phyloP scores from a whole-genome alignment of 2,113 vertebrate species.

The Morphnarchus princeps region DNA sequence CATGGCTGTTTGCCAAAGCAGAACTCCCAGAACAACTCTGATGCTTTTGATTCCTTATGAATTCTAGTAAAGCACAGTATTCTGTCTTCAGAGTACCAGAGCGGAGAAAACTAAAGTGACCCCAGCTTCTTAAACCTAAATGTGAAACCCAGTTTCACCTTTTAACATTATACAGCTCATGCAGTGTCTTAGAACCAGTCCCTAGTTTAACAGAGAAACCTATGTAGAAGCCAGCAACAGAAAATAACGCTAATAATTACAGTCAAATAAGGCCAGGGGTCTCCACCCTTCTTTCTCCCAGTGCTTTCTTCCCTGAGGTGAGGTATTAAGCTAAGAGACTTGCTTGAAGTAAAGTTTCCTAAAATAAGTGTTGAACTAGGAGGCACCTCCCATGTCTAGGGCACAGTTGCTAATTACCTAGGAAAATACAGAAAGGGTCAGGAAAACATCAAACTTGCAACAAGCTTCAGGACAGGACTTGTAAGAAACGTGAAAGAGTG shows the following conservation, averaged over 20 bases:
- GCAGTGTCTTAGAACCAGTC: not conserved
- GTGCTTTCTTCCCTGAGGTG: not conserved
- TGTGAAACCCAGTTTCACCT: not conserved
- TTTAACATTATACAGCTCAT: not conserved
- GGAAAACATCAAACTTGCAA: not conserved
- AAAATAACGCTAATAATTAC: not conserved
- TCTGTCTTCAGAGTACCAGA: not conserved
- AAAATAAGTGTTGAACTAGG: not conserved
- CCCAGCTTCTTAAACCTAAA: not conserved
- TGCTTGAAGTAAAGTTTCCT: constrained; percentile 9
- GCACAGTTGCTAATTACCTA: not conserved
- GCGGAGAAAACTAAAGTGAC: not conserved
- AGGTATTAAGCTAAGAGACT: not conserved
- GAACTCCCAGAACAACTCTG: not conserved
- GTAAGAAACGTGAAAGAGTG: not conserved
- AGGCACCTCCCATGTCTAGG: constrained; percentile 25
- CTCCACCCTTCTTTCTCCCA: not conserved
- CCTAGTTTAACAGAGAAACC: not conserved
- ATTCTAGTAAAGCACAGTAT: not conserved
- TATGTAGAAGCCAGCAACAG: not conserved
- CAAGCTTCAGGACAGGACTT: not conserved
- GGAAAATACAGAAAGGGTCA: not conserved
- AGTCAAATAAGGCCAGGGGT: not conserved
- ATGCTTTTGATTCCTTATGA: not conserved
- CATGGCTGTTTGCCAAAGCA: not conserved